These are phyloP conservation scores for Brachymystax lenok DNA, from an alignment of 2,797 vertebrate species.

Conservation along the genomic window DNA sequence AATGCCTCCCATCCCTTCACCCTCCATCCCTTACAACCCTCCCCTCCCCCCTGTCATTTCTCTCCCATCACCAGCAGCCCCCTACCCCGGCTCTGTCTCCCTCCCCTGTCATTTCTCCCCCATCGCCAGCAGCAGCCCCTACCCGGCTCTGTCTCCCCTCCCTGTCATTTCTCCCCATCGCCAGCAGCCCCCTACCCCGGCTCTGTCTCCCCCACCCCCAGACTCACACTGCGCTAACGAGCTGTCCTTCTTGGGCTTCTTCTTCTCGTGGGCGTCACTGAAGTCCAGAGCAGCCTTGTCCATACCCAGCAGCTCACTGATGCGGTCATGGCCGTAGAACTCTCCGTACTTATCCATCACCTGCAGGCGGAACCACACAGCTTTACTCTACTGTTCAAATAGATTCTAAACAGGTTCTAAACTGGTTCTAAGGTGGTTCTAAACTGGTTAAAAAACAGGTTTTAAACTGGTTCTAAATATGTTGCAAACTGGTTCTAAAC, in stretches of 20 bases:
- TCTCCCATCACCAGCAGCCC: no score
- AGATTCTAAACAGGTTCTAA: not conserved
- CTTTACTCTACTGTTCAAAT: not conserved
- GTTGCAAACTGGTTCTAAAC: no score
- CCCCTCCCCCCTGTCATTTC: no score
- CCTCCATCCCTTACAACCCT: not conserved
- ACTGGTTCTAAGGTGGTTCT: not conserved
- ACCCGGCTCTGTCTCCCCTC: not conserved
- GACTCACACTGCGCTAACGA: constrained; percentile 85
- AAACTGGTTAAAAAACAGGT: no score
- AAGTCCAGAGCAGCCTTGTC: constrained; percentile 87
- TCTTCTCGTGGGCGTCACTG: constrained; percentile 83
- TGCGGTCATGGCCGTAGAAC: constrained; percentile 85
- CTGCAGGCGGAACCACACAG: constrained; percentile 45
- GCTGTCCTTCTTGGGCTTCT: constrained; percentile 86
- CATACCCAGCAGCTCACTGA: constrained; percentile 86
- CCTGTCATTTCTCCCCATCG: not conserved
- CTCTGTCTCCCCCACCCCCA: not conserved
- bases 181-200: not conserved
- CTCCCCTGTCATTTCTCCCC: not conserved
- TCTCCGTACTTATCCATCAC: constrained; percentile 90
- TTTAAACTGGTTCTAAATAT: no score
- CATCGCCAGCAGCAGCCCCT: not conserved
- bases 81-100: no score
- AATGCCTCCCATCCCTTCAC: no score